Evolutionary conservation across 2,113 vertebrate genomes (phyloP).

Genomic region (Laticauda laticaudata): DNA sequence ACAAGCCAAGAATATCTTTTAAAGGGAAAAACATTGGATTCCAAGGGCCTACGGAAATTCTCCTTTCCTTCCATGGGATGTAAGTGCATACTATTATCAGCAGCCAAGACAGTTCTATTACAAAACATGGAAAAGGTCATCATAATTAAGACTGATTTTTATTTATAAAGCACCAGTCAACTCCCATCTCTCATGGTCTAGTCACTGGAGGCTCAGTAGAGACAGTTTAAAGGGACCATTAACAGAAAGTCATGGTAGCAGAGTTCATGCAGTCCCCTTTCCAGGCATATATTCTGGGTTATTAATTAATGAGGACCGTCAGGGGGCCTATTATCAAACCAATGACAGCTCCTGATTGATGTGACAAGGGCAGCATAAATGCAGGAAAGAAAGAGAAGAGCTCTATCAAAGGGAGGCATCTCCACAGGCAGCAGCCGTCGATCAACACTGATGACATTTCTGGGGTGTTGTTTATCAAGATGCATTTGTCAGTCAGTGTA

Average conservation of each 20-base stretch:
- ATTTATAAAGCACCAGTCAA: conserved; percentile 24
- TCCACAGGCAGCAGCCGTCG: neutral
- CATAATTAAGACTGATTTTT: conserved; percentile 28
- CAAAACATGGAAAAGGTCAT: conserved; percentile 30
- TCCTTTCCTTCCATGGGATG: neutral
- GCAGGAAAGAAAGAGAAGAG: neutral
- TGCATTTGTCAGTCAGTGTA: neutral
- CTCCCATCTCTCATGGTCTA: conserved; percentile 26
- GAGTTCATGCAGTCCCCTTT: conserved; percentile 35
- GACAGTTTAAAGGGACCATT: conserved; percentile 24
- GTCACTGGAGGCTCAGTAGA: conserved; percentile 19
- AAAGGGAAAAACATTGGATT: neutral
- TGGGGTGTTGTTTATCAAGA: neutral
- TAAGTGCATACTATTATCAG: neutral
- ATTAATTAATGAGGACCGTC: conserved; percentile 19
- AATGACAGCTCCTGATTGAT: conserved; percentile 16
- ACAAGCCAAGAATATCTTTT: neutral
- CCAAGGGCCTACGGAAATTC: neutral
- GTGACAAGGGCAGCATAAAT: neutral
- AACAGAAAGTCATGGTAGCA: conserved; percentile 13
- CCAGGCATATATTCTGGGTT: neutral
- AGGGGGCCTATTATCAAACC: conserved; percentile 8
- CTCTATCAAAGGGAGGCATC: neutral
- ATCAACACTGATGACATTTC: neutral
- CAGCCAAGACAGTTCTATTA: conserved; percentile 9